Evolutionary conservation across 2,797 vertebrate genomes (phyloP).

Genomic region (Platyrinchus mystaceus): DNA sequence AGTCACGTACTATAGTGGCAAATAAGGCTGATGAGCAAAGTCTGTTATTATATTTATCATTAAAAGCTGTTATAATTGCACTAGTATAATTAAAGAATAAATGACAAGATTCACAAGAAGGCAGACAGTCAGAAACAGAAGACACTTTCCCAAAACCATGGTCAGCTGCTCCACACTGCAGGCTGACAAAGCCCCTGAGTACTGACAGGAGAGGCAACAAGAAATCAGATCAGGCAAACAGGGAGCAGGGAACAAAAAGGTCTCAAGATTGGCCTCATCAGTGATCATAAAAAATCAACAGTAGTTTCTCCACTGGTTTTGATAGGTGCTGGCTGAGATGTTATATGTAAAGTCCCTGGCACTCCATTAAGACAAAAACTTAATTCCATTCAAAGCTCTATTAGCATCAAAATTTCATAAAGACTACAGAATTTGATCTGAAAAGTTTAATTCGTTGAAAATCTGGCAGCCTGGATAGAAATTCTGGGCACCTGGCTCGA

Average conservation of each 20-base stretch:
- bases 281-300: background rate
- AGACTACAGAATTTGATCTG: slow-evolving; percentile 31
- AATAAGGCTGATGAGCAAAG: background rate
- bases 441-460: slow-evolving; percentile 50
- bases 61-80: background rate
- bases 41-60: background rate
- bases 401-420: slow-evolving; percentile 20
- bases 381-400: slow-evolving; percentile 10
- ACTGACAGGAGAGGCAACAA: background rate
- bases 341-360: background rate
- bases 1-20: background rate
- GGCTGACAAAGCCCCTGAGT: background rate
- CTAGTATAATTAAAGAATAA: background rate
- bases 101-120: background rate
- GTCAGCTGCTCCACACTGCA: background rate
- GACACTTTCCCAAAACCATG: background rate
- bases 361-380: background rate
- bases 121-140: background rate
- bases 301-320: background rate
- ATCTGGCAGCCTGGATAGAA: slow-evolving; percentile 27
- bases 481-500: slow-evolving; percentile 36
- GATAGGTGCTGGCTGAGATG: background rate
- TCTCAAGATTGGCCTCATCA: background rate
- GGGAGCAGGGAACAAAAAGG: background rate
- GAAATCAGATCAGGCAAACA: background rate